Evolutionary conservation across 2,113 vertebrate species (phyloP), one percentile per base, ranked within the genome.

Genomic region (Megaceryle maxima): DNA sequence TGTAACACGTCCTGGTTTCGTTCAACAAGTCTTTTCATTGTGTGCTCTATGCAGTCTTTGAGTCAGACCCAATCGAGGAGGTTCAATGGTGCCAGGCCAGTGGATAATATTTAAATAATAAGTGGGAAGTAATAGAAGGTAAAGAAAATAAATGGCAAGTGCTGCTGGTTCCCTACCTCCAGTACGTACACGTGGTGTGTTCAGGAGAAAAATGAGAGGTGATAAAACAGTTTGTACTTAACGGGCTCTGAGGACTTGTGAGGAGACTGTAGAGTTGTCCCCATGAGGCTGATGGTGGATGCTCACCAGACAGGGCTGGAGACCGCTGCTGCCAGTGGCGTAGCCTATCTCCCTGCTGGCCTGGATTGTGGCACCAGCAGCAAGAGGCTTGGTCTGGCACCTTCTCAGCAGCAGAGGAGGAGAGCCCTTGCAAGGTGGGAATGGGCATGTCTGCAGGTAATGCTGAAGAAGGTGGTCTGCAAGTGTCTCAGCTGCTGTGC

Each of bases 141-240:
- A 46, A 83, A 33, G 81, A 56, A 41, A 87, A 68, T 33, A 28
- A 8, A 11, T 20, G 0, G 0, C 4, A 37, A 56, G 13, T 76
- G 11, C 76, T 76, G 51, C 29, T 4, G 12, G 22, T 62, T 37
- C 44, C 44, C 67, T 50, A 8, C 33, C 67, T 67, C 16, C 26
- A 12, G 18, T 39, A 3, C 0, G 2, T 33, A n/a, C 24, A 14
- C 33, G 1, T 0, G 1, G 37, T 6, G 13, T 31, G 15, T 46
- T 53, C 11, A 26, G 35, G 35, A 76, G 10, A 9, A 8, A 29
- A 9, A 29, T 13, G 66, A 21, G 31, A 39, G 26, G 21, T 21
- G 50, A 17, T 79, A 26, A 15, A 77, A 22, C 1, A 19, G 9
- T 35, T 82, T 28, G 37, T 79, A 7, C 33, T 55, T 70, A 7